phyloP scores from a whole-genome alignment of 2,888 invertebrate species.

The Diadromus collaris region DNA sequence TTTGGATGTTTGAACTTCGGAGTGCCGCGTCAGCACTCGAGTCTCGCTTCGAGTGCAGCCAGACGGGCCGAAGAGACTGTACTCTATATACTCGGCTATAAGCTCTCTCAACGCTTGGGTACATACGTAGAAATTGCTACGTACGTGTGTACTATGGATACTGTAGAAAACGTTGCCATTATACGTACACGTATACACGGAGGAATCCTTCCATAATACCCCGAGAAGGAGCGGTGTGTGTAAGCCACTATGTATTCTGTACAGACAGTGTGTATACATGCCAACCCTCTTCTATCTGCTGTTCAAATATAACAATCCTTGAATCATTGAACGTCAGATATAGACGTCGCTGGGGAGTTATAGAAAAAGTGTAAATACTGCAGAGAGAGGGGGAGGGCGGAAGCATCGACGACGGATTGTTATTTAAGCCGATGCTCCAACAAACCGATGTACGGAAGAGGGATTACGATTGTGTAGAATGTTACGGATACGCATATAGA shows the following conservation, averaged over 20 bases:
- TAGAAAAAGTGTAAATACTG: slow-evolving; percentile 55
- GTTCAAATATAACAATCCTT: slow-evolving; percentile 58
- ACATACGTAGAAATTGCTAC: slow-evolving; percentile 37
- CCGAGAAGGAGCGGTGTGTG: slow-evolving; percentile 7
- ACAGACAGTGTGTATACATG: slow-evolving; percentile 36
- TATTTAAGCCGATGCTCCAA: slow-evolving; percentile 58
- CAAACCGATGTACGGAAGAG: slow-evolving; percentile 58
- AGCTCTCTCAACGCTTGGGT: slow-evolving; percentile 44
- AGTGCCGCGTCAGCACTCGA: slow-evolving; percentile 78
- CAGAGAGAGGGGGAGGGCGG: neutral
- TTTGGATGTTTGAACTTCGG: slow-evolving; percentile 79
- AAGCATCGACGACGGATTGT: slow-evolving; percentile 53
- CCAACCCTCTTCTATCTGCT: slow-evolving; percentile 27
- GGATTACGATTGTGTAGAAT: slow-evolving; percentile 53
- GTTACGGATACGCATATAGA: slow-evolving; percentile 35
- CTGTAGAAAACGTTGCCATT: neutral
- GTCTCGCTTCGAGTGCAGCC: slow-evolving; percentile 57
- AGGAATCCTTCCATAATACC: slow-evolving; percentile 44
- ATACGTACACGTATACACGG: slow-evolving; percentile 33
- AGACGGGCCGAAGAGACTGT: slow-evolving; percentile 8
- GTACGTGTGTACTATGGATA: slow-evolving; percentile 11
- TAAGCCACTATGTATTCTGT: slow-evolving; percentile 15
- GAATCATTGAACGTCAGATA: slow-evolving; percentile 57
- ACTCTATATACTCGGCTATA: slow-evolving; percentile 22
- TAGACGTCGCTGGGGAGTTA: slow-evolving; percentile 36